Percentiles rank a stretch among this genome's conserved stretches.
These are phyloP conservation scores for Micromussa lordhowensis DNA, from an alignment of 92 coral and sea anemone genomes.

Conservation along the genomic window DNA sequence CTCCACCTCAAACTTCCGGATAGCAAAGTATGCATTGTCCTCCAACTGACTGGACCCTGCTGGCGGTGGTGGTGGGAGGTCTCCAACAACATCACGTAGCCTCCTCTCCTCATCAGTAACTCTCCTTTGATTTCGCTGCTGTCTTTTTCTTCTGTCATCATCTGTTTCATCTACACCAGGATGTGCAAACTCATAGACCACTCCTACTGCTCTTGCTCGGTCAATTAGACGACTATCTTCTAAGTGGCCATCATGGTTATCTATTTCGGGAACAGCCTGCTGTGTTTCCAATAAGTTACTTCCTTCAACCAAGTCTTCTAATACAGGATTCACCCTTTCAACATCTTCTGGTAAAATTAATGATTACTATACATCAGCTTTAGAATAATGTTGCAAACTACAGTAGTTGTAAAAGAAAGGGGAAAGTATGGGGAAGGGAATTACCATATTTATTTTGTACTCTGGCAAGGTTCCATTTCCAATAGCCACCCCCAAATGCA, in stretches of 20 bases:
- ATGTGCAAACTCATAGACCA: conserved; percentile 36
- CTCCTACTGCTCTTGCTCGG: conserved; percentile 47
- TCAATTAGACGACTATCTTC: conserved; percentile 25
- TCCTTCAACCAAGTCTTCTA: background rate
- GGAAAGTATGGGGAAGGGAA: too few species aligned
- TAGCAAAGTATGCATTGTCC: conserved; percentile 38
- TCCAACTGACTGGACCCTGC: conserved; percentile 40
- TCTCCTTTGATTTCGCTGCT: conserved; percentile 28
- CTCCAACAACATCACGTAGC: conserved; percentile 28
- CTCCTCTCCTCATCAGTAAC: conserved; percentile 17
- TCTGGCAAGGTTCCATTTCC: too few species aligned
- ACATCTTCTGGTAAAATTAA: background rate
- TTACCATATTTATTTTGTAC: too few species aligned
- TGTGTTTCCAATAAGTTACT: background rate
- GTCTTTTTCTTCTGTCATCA: conserved; percentile 19
- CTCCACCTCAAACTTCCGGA: conserved; percentile 48
- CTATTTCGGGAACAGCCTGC: background rate
- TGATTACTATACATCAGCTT: too few species aligned
- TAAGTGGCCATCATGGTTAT: background rate
- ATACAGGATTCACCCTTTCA: background rate
- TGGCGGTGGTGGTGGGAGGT: conserved; percentile 57
- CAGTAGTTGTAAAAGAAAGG: too few species aligned
- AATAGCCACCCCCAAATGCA: too few species aligned
- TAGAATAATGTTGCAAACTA: too few species aligned
- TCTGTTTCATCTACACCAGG: conserved; percentile 22